Evolutionary conservation across 2,797 vertebrate genomes (phyloP).

Genomic region (Ceryle rudis): DNA sequence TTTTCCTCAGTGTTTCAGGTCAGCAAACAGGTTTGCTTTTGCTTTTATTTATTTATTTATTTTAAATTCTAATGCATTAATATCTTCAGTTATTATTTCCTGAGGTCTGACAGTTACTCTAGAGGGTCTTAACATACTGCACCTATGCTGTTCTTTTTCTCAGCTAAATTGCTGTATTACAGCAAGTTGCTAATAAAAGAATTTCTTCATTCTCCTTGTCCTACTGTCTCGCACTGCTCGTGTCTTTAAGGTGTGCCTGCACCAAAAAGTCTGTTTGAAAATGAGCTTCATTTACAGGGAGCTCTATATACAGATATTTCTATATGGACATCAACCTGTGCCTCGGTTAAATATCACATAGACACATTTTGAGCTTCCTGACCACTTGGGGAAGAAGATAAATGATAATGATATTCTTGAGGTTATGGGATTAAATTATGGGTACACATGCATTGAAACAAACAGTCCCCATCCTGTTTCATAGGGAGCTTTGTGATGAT

Average conservation of each 20-base stretch:
- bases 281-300: not conserved
- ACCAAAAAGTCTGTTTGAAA: not conserved
- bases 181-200: not conserved
- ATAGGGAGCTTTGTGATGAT: not conserved
- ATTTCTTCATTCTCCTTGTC: not conserved
- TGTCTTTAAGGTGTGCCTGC: not conserved
- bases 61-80: not conserved
- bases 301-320: not conserved
- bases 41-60: not conserved
- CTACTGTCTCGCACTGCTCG: not conserved
- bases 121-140: not conserved
- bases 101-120: not conserved
- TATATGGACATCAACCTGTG: not conserved
- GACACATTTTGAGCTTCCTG: not conserved
- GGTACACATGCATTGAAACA: not conserved
- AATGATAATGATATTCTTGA: not conserved
- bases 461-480: not conserved
- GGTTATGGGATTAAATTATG: not conserved
- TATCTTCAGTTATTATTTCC: slow-evolving; percentile 2
- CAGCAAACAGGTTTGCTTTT: not conserved
- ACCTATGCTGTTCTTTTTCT: not conserved
- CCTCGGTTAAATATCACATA: not conserved
- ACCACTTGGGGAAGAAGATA: not conserved
- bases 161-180: not conserved
- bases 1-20: not conserved